Conservation (phyloP, 2,797 vertebrate species). For the Lepidocolaptes lacrymiger region DNA sequence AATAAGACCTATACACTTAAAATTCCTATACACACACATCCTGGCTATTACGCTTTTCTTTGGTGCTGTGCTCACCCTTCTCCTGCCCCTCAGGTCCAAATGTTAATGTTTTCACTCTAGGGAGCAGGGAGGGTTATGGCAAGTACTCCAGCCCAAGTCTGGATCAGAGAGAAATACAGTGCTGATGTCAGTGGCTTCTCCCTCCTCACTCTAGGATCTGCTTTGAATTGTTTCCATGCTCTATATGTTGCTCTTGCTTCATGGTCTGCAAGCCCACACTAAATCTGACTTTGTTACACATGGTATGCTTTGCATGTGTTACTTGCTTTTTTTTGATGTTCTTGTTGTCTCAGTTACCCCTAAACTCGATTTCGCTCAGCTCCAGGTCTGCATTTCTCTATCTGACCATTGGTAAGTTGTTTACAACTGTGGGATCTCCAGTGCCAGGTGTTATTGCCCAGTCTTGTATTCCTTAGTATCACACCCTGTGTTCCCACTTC, state of each 20-base stretch:
- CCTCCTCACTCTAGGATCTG: neutral
- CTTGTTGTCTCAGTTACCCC: neutral
- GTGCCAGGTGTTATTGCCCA: neutral
- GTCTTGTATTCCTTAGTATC: neutral
- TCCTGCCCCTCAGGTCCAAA: neutral
- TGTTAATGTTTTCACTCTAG: neutral
- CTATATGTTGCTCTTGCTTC: neutral
- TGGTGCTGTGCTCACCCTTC: neutral
- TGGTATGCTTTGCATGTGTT: neutral
- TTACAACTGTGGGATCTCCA: neutral
- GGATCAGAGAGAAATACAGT: neutral
- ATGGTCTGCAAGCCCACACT: neutral
- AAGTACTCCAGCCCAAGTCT: neutral
- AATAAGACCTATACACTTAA: neutral
- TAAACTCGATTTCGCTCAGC: neutral
- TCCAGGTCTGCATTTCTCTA: neutral
- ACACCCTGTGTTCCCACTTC: neutral
- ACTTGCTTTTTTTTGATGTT: neutral
- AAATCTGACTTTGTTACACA: neutral
- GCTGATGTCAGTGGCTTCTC: neutral
- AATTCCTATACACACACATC: neutral
- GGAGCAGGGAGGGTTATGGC: fast-evolving
- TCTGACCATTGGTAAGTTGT: neutral
- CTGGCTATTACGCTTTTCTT: neutral
- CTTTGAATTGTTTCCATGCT: neutral